Conservation (phyloP, 2,888 invertebrate species). For the Cosmia pyralina region DNA sequence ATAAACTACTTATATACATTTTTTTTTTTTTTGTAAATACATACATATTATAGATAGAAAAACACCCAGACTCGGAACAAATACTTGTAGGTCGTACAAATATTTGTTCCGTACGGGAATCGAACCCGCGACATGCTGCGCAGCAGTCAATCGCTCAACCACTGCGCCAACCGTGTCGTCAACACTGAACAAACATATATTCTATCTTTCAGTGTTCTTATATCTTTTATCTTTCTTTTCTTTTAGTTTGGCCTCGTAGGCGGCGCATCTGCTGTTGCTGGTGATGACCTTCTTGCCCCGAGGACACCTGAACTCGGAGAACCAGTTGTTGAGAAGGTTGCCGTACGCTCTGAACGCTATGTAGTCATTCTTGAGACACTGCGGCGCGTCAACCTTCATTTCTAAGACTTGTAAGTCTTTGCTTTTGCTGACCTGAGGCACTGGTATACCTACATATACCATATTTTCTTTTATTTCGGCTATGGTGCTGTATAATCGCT, state of each 20-base stretch:
- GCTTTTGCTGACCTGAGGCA: conserved; percentile 79
- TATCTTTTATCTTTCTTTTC: conserved; percentile 73
- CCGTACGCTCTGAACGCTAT: conserved; percentile 91
- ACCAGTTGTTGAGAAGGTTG: conserved; percentile 91
- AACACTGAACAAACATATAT: conserved; percentile 63
- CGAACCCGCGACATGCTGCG: too few species aligned
- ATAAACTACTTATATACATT: too few species aligned
- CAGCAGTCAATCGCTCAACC: too few species aligned
- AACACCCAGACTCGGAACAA: too few species aligned
- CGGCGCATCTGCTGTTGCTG: conserved; percentile 72
- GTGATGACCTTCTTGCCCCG: conserved; percentile 75
- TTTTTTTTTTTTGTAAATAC: too few species aligned
- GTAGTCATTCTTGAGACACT: conserved; percentile 91
- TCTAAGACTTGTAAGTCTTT: conserved; percentile 81
- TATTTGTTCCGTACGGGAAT: too few species aligned
- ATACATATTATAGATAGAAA: too few species aligned
- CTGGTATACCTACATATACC: conserved; percentile 77
- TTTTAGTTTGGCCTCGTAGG: conserved; percentile 76
- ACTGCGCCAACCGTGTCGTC: too few species aligned
- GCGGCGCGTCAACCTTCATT: conserved; percentile 86
- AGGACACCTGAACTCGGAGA: conserved; percentile 86
- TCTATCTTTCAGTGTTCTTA: conserved; percentile 65
- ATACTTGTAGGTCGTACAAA: too few species aligned
- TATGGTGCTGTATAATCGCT: conserved; percentile 90
- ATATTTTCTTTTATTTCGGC: conserved; percentile 88